phyloP scores from a whole-genome alignment of 2,797 vertebrate species.

The Sebastes elongatus region DNA sequence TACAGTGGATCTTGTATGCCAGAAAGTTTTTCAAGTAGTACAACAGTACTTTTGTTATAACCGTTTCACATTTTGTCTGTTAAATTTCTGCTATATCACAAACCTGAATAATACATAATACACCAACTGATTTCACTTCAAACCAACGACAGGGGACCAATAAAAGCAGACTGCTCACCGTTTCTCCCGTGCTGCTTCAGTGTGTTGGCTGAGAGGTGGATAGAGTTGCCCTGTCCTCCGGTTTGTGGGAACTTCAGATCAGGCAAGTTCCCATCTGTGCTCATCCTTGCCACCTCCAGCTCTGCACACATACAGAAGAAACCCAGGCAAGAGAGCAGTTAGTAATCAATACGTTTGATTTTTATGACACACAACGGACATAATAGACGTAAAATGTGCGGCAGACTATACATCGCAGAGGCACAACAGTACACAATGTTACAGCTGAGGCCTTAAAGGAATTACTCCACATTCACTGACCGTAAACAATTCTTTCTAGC shows the following conservation, averaged over 20 bases:
- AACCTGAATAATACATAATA: not conserved
- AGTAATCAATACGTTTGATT: not conserved
- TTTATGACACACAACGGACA: not conserved
- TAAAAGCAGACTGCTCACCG: conserved; percentile 78
- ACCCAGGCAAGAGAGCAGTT: not conserved
- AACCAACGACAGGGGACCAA: not conserved
- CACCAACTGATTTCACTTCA: not conserved
- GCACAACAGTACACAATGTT: not conserved
- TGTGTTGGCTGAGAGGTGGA: conserved; percentile 96
- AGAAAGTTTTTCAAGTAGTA: not conserved
- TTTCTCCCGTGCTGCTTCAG: conserved; percentile 97
- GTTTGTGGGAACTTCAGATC: conserved; percentile 96
- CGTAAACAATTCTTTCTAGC: not conserved
- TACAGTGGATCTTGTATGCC: not conserved
- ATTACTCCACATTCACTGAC: not conserved
- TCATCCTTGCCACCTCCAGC: conserved; percentile 95
- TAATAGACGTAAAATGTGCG: not conserved
- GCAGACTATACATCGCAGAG: not conserved
- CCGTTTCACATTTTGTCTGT: not conserved
- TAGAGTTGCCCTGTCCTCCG: conserved; percentile 89
- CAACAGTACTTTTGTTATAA: not conserved
- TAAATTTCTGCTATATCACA: not conserved
- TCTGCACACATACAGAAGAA: conserved; percentile 78
- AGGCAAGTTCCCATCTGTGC: conserved; percentile 95
- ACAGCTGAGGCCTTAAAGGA: not conserved